Evolutionary conservation across 1,140 invertebrate species (phyloP), one percentile per base, ranked within the genome.

Genomic region (Marisa cornuarietis): DNA sequence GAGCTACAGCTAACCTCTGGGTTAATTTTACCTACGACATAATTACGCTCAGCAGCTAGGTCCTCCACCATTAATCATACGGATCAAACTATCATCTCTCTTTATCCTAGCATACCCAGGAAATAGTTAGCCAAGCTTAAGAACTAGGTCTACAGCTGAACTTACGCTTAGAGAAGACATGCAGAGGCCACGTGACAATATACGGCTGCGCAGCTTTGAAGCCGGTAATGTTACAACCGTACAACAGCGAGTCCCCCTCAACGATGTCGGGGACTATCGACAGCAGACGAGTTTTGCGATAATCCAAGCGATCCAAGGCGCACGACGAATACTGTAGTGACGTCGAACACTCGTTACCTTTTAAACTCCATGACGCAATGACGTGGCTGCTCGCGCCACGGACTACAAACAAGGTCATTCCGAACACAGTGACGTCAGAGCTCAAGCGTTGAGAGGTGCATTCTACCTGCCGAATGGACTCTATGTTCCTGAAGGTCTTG

Each of bases 341-440:
- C 13, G 65, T 68, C n/a, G 65, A 68, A n/a, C 65, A 68, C 65
- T 68, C 65, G n/a, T 68, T 68, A 13, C 26, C 65, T 68, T 22
- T 68, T 22, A n/a, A 68, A 22, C 26, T 68, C n/a, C 22, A n/a
- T 24, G 22, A 68, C 13, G 65, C 65, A 11, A 68, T n/a, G 26
- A 68, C 26, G 3, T 68, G 22, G 2, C 22, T 68, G 65, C 65
- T 68, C n/a, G n/a, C 22, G 11, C 26, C 26, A 14, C 54, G 54
- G 54, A 14, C 11, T 11, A 24, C 65, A n/a, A 68, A 68, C 22
- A 68, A 68, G 4, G 65, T 68, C 65, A 68, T 68, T 24, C n/a
- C 65, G 22, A 68, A 68, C 22, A 68, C 14, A n/a, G 65, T 68
- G n/a, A 68, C 65, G 26, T 68, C 65, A 68, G n/a, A n/a, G 22